Base-by-base conservation (phyloP, 2,113 vertebrate genomes). In the Oenanthe oenanthe region DNA sequence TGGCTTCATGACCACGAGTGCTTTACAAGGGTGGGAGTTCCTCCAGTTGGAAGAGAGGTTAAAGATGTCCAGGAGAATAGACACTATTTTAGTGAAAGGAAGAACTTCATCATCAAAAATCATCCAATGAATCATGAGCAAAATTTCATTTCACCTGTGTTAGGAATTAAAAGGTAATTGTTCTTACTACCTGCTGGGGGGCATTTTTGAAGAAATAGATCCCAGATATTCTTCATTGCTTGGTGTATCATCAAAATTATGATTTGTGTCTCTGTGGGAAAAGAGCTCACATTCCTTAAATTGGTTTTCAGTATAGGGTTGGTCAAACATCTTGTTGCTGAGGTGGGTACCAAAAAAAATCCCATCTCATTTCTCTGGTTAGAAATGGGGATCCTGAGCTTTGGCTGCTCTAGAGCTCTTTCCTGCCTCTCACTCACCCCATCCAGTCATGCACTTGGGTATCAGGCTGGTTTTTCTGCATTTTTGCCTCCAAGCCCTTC, bases 401-500 rank as follows among this genome's bases (percentile, higher is more conserved):
- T n/a, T 10, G 17, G 42, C 18, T 85, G 34, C 19, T 53, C 6
- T 28, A 15, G 14, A 21, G 9, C 24, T 48, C 8, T 38, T 74
- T 29, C 4, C 26, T 77, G 12, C 45, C 26, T 65, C 7, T 5
- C 1, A 3, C 15, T 2, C 6, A 19, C 7, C 24, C 10, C 5
- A 17, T 24, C 13, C 6, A 29, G 28, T 45, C 2, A 1, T 34
- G 10, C 5, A 6, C 3, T 28, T 56, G n/a, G 16, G 13, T 73
- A 6, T 19, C 42, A 81, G 51, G 4, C 19, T 28, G 19, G 1
- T 83, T 83, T 60, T 17, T 50, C 7, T 51, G 29, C 32, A 29
- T 47, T 83, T 32, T 50, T 93, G 72, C 47, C 7, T 19, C 13
- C 0, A 0, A 32, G 20, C 29, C 7, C 5, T 54, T 63, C 29